Conservation (phyloP, 1,140 invertebrate genomes). For the Leptonema lineaticorne region DNA sequence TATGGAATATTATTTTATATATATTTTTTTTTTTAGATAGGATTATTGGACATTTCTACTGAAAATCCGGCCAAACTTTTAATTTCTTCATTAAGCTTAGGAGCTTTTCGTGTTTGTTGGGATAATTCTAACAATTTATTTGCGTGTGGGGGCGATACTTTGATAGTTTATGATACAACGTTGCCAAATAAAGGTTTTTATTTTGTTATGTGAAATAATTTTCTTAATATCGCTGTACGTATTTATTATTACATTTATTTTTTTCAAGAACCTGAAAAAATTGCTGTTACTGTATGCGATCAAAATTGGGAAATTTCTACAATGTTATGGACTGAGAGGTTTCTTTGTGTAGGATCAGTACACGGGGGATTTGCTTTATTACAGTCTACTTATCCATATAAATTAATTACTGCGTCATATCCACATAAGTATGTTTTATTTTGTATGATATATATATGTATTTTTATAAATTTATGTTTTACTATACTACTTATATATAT, state of each 20-base stretch:
- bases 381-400: slow-evolving; percentile 32
- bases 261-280: slow-evolving; percentile 43
- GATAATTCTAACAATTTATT: slow-evolving; percentile 51
- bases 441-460: neutral
- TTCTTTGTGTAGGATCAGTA: slow-evolving; percentile 44
- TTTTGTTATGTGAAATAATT: neutral
- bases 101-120: slow-evolving; percentile 49
- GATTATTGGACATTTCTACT: slow-evolving; percentile 53
- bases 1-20: neutral
- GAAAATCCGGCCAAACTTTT: slow-evolving; percentile 45
- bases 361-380: slow-evolving; percentile 46
- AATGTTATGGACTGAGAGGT: slow-evolving; percentile 41
- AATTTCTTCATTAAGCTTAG: slow-evolving; percentile 41
- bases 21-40: slow-evolving; percentile 50
- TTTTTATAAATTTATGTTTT: no score
- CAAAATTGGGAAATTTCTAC: slow-evolving; percentile 43
- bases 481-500: no score
- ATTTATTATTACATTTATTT: neutral
- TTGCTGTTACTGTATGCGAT: slow-evolving; percentile 45
- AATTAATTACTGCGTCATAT: slow-evolving; percentile 40
- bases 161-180: slow-evolving; percentile 54
- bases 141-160: slow-evolving; percentile 53
- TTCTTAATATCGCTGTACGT: neutral
- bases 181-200: slow-evolving; percentile 52
- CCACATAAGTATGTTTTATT: slow-evolving; percentile 44